Base-by-base conservation (phyloP, 2,888 invertebrate genomes). In the Platycheirus rosarum region DNA sequence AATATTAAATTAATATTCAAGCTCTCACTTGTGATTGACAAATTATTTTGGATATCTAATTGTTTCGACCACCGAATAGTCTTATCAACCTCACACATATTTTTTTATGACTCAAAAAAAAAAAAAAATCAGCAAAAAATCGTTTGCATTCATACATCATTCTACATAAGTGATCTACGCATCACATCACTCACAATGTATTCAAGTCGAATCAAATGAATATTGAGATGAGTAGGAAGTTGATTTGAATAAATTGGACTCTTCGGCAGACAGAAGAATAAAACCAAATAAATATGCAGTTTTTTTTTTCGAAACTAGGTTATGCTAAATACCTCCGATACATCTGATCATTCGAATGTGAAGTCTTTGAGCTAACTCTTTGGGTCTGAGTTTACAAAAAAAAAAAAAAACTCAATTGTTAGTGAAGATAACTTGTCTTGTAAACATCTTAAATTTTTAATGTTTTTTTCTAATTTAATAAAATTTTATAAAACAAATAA, bases 1-100 rank as follows among this genome's bases (percentile, higher is more conserved):
- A 42, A n/a, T 0, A 37, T 35, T 13, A 9, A 48, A 48, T 74
- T 51, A 66, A 46, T 74, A 48, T 37, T 8, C 49, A 63, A 29
- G 35, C 35, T 16, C 32, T 14, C 62, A 35, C 8, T 55, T n/a
- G n/a, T 55, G 26, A 40, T 60, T 70, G 51, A 40, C 14, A 29
- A 26, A 57, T 37, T 60, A 26, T 49, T 70, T 60, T 70, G 55
- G 53, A 13, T 51, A 14, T 57, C 57, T 57, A 71, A 71, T 62
- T 51, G 62, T 5, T 62, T 71, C 44, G 51, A 11, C 53, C 71
- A 73, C 53, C 23, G 51, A 37, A 51, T 44, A n/a, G 23, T 71
- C 55, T 35, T 20, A 1, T 32, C 6, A 48, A 8, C 26, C n/a
- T 26, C 26, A 14, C 23, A 9, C 13, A 26, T 9, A 13, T 13